Conservation (phyloP, 2,797 vertebrate species). For the Phoxinus dragarum region DNA sequence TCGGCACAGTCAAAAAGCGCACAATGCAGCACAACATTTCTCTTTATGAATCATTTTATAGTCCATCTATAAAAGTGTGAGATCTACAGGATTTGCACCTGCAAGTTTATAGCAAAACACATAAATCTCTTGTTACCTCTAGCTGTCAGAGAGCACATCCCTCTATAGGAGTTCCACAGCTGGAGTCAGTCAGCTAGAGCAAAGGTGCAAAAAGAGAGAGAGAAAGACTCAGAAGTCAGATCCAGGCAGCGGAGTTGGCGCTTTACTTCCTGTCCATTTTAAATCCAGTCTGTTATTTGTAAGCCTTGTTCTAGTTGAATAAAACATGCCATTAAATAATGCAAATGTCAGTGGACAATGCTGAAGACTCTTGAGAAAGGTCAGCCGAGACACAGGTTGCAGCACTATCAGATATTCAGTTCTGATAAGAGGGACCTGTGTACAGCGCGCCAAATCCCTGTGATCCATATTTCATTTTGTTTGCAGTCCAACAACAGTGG, state of each 20-base stretch:
- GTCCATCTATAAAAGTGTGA: slow-evolving; percentile 53
- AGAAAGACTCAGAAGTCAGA: slow-evolving; percentile 29
- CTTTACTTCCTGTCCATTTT: slow-evolving; percentile 36
- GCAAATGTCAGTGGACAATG: slow-evolving; percentile 58
- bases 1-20: slow-evolving; percentile 40
- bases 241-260: slow-evolving; percentile 10
- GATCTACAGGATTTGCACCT: slow-evolving; percentile 56
- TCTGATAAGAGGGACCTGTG: slow-evolving; percentile 43
- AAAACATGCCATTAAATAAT: slow-evolving; percentile 65
- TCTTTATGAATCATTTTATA: slow-evolving; percentile 56
- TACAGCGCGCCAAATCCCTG: slow-evolving; percentile 37
- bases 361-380: slow-evolving; percentile 52
- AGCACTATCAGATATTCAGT: slow-evolving; percentile 32
- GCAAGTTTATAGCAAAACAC: slow-evolving; percentile 55
- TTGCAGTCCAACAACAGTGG: slow-evolving; percentile 46
- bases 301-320: slow-evolving; percentile 56
- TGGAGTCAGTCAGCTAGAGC: slow-evolving; percentile 58
- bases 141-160: slow-evolving; percentile 47
- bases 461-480: slow-evolving; percentile 65
- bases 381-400: slow-evolving; percentile 15
- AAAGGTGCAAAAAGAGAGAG: not conserved
- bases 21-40: slow-evolving; percentile 51
- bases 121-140: slow-evolving; percentile 61
- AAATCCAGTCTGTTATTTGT: slow-evolving; percentile 53
- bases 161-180: slow-evolving; percentile 53